These are phyloP conservation scores for Agrotis clavis DNA, from an alignment of 2,888 invertebrate genomes.

Conservation along the genomic window DNA sequence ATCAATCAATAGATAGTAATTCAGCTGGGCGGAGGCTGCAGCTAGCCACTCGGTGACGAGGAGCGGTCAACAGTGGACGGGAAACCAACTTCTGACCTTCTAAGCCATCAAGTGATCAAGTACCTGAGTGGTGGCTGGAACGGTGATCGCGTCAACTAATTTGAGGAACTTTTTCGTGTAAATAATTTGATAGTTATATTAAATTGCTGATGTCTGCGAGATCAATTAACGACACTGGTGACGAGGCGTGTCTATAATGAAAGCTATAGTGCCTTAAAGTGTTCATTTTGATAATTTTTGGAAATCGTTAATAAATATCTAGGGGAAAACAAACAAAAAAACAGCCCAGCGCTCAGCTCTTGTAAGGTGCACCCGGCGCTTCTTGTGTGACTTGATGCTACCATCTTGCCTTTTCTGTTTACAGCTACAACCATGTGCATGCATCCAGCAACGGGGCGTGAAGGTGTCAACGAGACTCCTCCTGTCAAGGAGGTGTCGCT, in stretches of 20 bases:
- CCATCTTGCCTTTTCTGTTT: conserved; percentile 17
- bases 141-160: not conserved
- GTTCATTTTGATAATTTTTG: not conserved
- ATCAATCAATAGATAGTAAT: conserved; percentile 40
- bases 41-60: conserved; percentile 11
- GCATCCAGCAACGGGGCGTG: not conserved
- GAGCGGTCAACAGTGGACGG: conserved; percentile 4
- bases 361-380: not conserved
- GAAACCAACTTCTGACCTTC: not conserved
- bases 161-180: not conserved
- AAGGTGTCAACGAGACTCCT: not conserved
- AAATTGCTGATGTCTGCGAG: not conserved
- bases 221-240: not conserved
- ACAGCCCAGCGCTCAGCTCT: not conserved
- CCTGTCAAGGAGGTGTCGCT: not conserved
- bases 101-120: not conserved
- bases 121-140: conserved; percentile 14
- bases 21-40: conserved; percentile 28
- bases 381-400: conserved; percentile 4
- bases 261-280: not conserved
- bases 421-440: conserved; percentile 16
- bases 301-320: not conserved
- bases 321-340: conserved; percentile 1
- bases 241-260: not conserved
- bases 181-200: not conserved